Evolutionary conservation across 2,797 vertebrate genomes (phyloP).

Genomic region (Fistularia tabacaria): DNA sequence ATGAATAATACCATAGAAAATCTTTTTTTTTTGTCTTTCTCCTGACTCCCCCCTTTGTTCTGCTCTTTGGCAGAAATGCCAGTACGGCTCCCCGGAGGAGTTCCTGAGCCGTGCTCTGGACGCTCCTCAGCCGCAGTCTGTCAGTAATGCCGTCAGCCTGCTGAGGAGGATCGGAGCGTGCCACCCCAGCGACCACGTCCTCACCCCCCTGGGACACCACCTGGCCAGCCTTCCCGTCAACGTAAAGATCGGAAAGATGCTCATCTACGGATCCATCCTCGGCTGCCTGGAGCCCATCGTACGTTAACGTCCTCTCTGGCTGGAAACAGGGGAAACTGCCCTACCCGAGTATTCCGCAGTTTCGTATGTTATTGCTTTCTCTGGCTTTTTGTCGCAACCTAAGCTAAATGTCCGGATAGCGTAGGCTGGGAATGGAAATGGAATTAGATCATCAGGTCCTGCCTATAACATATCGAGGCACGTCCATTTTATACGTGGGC

Average conservation of each 20-base stretch:
- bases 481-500: too few species aligned
- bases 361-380: too few species aligned
- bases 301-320: slow-evolving; percentile 39
- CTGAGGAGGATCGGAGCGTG: slow-evolving; percentile 92
- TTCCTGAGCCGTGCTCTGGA: slow-evolving; percentile 90
- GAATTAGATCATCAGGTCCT: too few species aligned
- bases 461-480: too few species aligned
- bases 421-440: too few species aligned
- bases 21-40: background rate
- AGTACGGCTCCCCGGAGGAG: slow-evolving; percentile 91
- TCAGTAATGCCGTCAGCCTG: slow-evolving; percentile 89
- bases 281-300: slow-evolving; percentile 94
- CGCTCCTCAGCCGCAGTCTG: slow-evolving; percentile 88
- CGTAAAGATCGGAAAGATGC: slow-evolving; percentile 98
- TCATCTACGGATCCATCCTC: slow-evolving; percentile 94
- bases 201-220: slow-evolving; percentile 93
- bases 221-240: slow-evolving; percentile 92
- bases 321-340: background rate
- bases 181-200: slow-evolving; percentile 73
- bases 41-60: background rate
- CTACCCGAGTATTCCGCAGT: too few species aligned
- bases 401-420: too few species aligned
- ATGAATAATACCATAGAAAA: background rate
- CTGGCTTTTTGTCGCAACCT: too few species aligned
- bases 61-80: slow-evolving; percentile 81